phyloP scores from a whole-genome alignment of 2,888 invertebrate species.

The Drosophila falleni region DNA sequence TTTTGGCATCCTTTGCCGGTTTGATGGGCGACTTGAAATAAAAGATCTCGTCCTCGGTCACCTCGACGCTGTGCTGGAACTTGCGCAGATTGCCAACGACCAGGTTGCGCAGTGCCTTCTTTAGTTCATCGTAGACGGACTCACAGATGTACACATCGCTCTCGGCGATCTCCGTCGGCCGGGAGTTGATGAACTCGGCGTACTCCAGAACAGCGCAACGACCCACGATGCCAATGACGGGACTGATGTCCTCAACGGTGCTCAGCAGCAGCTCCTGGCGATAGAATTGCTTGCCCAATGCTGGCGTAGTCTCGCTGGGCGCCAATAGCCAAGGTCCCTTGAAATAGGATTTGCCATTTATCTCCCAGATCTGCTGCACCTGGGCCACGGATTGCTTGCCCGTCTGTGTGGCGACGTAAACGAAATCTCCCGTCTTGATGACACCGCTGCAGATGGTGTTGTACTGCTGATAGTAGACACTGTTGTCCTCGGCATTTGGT shows the following conservation, averaged over 20 bases:
- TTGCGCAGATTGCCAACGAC: slow-evolving; percentile 90
- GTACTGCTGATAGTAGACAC: slow-evolving; percentile 96
- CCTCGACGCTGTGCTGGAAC: slow-evolving; percentile 92
- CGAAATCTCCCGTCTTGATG: slow-evolving; percentile 96
- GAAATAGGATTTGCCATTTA: slow-evolving; percentile 95
- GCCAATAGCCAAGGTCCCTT: slow-evolving; percentile 97
- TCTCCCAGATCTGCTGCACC: slow-evolving; percentile 97
- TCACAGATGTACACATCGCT: slow-evolving; percentile 97
- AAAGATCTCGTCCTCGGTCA: slow-evolving; percentile 97
- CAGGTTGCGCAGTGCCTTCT: slow-evolving; percentile 90
- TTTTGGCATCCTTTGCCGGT: slow-evolving; percentile 86
- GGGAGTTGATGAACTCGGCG: slow-evolving; percentile 94
- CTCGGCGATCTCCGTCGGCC: slow-evolving; percentile 97
- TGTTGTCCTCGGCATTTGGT: slow-evolving; percentile 90
- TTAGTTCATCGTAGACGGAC: slow-evolving; percentile 95
- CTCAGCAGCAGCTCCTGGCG: slow-evolving; percentile 97
- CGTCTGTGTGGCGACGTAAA: slow-evolving; percentile 96
- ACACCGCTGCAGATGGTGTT: slow-evolving; percentile 93
- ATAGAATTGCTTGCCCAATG: slow-evolving; percentile 93
- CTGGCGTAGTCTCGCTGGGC: slow-evolving; percentile 94
- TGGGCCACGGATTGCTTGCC: slow-evolving; percentile 96
- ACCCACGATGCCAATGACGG: slow-evolving; percentile 95
- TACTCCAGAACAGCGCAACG: slow-evolving; percentile 96
- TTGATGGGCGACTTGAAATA: slow-evolving; percentile 90
- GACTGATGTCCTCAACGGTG: slow-evolving; percentile 95